Conservation (phyloP, 2,113 vertebrate species). For the Pseudolaguvia tuberculata region DNA sequence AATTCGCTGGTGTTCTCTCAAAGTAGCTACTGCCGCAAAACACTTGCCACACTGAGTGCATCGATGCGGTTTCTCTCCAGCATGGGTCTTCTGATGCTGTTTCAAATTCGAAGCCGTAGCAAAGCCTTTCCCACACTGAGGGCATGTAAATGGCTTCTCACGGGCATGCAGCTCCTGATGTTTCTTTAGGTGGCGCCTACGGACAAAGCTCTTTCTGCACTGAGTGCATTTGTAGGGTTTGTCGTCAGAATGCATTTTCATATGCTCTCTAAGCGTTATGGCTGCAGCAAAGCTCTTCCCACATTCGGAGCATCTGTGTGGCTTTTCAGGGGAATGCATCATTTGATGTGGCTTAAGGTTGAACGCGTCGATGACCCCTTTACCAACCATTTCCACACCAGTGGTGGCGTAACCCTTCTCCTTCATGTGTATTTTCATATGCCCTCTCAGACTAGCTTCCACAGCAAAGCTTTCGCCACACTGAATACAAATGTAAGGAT, state of each 20-base stretch:
- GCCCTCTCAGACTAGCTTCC: conserved; percentile 72
- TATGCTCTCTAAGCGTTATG: conserved; percentile 73
- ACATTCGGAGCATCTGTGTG: conserved; percentile 72
- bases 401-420: conserved; percentile 69
- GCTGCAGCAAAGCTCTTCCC: conserved; percentile 74
- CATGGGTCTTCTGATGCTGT: conserved; percentile 72
- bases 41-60: conserved; percentile 72
- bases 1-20: conserved; percentile 71
- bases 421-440: conserved; percentile 77
- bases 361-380: conserved; percentile 72
- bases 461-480: conserved; percentile 75
- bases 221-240: conserved; percentile 87
- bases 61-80: conserved; percentile 68
- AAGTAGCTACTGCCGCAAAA: conserved; percentile 68
- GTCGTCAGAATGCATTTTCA: conserved; percentile 85
- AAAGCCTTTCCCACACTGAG: conserved; percentile 72
- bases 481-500: conserved; percentile 74
- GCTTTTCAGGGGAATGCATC: conserved; percentile 74
- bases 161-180: conserved; percentile 82
- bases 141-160: conserved; percentile 78
- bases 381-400: conserved; percentile 73
- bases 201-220: conserved; percentile 85
- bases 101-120: conserved; percentile 73
- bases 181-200: conserved; percentile 79
- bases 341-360: conserved; percentile 73